Conservation (phyloP, 1,140 invertebrate species). For the Mizuhopecten yessoensis region DNA sequence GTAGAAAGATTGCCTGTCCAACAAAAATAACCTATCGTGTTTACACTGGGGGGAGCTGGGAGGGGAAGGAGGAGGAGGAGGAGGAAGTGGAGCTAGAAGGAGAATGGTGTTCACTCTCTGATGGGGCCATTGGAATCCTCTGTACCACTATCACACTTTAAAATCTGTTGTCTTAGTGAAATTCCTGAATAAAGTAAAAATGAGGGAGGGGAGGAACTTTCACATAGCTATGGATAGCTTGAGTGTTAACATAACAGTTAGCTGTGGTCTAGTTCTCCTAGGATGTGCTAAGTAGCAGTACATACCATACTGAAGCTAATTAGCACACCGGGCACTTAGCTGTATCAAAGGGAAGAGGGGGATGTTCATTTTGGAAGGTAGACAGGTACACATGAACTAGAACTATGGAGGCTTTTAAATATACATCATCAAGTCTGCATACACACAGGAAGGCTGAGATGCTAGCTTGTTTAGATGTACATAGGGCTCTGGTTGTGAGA, state of each 20-base stretch:
- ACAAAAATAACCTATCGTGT: background rate
- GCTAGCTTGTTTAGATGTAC: no score
- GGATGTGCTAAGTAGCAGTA: background rate
- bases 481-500: no score
- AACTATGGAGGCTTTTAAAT: background rate
- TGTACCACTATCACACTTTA: background rate
- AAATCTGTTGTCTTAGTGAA: conserved; percentile 1
- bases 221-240: no score
- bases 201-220: conserved; percentile 21
- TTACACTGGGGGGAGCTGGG: background rate
- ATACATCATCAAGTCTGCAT: background rate
- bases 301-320: background rate
- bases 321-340: background rate
- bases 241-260: background rate
- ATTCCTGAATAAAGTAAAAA: conserved; percentile 7
- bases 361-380: conserved; percentile 14
- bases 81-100: background rate
- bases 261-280: background rate
- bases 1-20: conserved; percentile 21
- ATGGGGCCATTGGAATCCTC: background rate
- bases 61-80: background rate
- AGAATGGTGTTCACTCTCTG: background rate
- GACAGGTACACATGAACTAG: conserved; percentile 32
- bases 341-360: background rate
- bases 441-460: background rate